Evolutionary conservation across 2,797 vertebrate genomes (phyloP).

Genomic region (Eulemur rubriventer): DNA sequence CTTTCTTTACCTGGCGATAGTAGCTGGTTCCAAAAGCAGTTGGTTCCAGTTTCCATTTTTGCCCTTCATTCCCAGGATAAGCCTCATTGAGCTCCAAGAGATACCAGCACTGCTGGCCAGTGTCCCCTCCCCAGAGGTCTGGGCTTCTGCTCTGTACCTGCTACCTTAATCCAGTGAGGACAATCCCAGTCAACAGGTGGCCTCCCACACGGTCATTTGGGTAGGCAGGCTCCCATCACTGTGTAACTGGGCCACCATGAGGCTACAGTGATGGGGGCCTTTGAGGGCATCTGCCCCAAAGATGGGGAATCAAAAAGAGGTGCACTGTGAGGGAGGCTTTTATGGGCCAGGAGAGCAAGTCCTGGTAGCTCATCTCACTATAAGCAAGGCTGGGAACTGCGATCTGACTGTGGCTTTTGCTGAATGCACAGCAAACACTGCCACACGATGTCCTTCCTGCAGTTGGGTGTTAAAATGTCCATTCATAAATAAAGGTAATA

Average conservation of each 20-base stretch:
- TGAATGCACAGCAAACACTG: not conserved
- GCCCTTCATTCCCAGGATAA: not conserved
- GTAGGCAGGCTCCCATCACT: not conserved
- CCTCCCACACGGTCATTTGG: fast-evolving
- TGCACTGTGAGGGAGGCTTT: not conserved
- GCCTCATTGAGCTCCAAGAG: not conserved
- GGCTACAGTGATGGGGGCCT: no score
- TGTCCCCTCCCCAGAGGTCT: not conserved
- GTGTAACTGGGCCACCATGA: not conserved
- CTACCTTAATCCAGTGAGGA: not conserved
- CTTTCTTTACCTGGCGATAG: not conserved
- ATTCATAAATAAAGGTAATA: not conserved
- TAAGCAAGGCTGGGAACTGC: not conserved
- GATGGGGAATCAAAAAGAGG: not conserved
- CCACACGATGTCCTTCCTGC: not conserved
- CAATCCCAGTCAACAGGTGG: not conserved
- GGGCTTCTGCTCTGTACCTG: not conserved
- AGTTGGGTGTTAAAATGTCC: not conserved
- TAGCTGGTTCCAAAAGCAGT: not conserved
- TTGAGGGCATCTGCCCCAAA: not conserved
- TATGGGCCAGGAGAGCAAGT: no score
- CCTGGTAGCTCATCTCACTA: not conserved
- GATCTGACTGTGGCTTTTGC: not conserved
- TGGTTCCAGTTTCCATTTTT: not conserved
- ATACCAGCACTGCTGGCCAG: no score